These are phyloP conservation scores for Drosophila emarginata DNA, from an alignment of 2,888 invertebrate genomes.

Conservation along the genomic window DNA sequence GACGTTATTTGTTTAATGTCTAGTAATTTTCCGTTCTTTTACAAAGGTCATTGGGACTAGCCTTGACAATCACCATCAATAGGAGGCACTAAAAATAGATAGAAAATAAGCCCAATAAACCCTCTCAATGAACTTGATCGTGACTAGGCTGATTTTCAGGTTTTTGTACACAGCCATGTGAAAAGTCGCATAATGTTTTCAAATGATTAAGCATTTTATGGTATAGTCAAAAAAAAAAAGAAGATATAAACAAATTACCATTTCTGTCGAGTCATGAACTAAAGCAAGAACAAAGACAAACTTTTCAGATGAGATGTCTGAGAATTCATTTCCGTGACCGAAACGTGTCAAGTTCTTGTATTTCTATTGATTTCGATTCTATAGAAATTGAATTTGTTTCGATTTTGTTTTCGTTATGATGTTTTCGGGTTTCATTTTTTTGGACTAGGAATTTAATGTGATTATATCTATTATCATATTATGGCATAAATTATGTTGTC, in stretches of 20 bases:
- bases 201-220: slow-evolving; percentile 44
- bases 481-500: slow-evolving; percentile 61
- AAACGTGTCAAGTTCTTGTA: slow-evolving; percentile 3
- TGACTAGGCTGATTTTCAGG: slow-evolving; percentile 29
- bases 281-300: neutral
- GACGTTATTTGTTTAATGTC: slow-evolving; percentile 42
- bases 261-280: slow-evolving; percentile 43
- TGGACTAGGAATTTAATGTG: slow-evolving; percentile 12
- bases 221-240: slow-evolving; percentile 3
- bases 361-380: slow-evolving; percentile 1
- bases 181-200: slow-evolving; percentile 11
- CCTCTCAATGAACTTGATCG: slow-evolving; percentile 52
- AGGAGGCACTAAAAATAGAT: slow-evolving; percentile 17
- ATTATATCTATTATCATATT: slow-evolving; percentile 54
- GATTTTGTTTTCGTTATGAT: slow-evolving; percentile 35
- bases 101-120: slow-evolving; percentile 47
- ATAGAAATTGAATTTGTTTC: neutral
- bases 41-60: slow-evolving; percentile 65
- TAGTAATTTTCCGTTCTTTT: slow-evolving; percentile 18
- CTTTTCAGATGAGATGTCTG: slow-evolving; percentile 1
- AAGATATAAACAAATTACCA: slow-evolving; percentile 40
- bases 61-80: slow-evolving; percentile 69
- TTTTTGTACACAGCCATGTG: slow-evolving; percentile 6
- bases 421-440: slow-evolving; percentile 20
- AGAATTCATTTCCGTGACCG: slow-evolving; percentile 14